Evolutionary conservation across 2,888 invertebrate genomes (phyloP).

Genomic region (Marasmarcha lunaedactyla): DNA sequence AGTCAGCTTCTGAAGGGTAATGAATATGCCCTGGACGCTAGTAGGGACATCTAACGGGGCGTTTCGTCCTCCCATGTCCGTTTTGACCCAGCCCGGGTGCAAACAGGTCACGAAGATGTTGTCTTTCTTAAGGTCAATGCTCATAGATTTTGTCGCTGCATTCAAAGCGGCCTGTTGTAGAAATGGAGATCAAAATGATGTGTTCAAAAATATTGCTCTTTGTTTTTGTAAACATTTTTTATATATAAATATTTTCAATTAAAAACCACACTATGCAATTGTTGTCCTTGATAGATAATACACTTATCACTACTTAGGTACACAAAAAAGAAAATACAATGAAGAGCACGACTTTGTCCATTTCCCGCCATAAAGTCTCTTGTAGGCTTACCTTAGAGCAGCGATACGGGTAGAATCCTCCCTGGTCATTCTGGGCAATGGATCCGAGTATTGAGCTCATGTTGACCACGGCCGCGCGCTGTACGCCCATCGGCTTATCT

Average conservation of each 20-base stretch:
- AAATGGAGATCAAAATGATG: not conserved
- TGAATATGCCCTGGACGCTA: slow-evolving; percentile 75
- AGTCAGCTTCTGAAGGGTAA: slow-evolving; percentile 72
- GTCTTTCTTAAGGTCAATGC: slow-evolving; percentile 80
- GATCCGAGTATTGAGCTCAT: slow-evolving; percentile 87
- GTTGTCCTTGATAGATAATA: no score
- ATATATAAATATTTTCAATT: no score
- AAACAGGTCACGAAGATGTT: slow-evolving; percentile 80
- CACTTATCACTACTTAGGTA: no score
- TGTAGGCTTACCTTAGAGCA: slow-evolving; percentile 94
- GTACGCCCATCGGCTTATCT: slow-evolving; percentile 65
- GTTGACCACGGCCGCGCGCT: slow-evolving; percentile 82
- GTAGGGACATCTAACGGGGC: slow-evolving; percentile 80
- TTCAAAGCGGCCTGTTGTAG: slow-evolving; percentile 82
- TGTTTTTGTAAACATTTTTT: no score
- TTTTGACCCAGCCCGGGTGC: slow-evolving; percentile 94
- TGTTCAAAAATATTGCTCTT: no score
- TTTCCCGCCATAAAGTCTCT: no score
- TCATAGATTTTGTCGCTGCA: slow-evolving; percentile 87
- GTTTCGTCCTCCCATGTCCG: slow-evolving; percentile 87
- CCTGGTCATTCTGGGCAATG: slow-evolving; percentile 78
- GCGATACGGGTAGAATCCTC: slow-evolving; percentile 87
- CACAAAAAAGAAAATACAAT: no score
- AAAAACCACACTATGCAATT: no score
- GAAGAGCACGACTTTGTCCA: no score